phyloP scores from a whole-genome alignment of 2,797 vertebrate species.

The Brachyalestes nurse region DNA sequence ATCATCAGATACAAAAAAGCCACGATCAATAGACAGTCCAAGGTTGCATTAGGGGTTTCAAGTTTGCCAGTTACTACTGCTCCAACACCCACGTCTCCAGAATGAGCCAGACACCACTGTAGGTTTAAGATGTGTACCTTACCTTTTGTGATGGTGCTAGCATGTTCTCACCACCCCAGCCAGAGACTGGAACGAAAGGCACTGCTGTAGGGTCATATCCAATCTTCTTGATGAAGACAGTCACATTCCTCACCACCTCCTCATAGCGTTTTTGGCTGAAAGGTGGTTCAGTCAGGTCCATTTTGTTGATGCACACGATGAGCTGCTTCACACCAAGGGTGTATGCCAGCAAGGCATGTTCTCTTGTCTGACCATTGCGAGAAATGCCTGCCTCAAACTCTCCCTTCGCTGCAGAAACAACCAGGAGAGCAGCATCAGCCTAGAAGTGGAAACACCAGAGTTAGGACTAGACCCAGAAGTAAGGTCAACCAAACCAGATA shows the following conservation, averaged over 20 bases:
- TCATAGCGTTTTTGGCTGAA: conserved; percentile 81
- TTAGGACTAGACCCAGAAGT: not conserved
- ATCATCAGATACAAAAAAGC: not conserved
- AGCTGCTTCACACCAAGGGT: conserved; percentile 86
- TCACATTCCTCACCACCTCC: conserved; percentile 77
- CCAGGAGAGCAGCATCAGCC: conserved; percentile 83
- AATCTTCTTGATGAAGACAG: conserved; percentile 80
- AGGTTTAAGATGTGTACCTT: not conserved
- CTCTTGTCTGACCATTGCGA: conserved; percentile 83
- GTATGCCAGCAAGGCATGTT: conserved; percentile 83
- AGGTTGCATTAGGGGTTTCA: not conserved
- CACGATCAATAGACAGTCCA: not conserved
- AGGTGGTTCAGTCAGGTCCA: conserved; percentile 80
- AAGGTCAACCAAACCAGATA: too few relatives aligned
- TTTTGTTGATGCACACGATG: conserved; percentile 84
- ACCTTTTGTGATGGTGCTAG: conserved; percentile 79
- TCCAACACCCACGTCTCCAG: not conserved
- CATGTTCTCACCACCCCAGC: conserved; percentile 85
- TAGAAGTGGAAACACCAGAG: conserved; percentile 44
- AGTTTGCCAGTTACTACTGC: not conserved
- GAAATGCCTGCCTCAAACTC: conserved; percentile 84
- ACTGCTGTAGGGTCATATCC: conserved; percentile 75
- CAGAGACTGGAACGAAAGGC: conserved; percentile 82
- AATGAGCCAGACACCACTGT: too few relatives aligned
- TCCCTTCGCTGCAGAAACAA: conserved; percentile 83